phyloP scores from a whole-genome alignment of 2,888 invertebrate species.

The Acrobasis suavella region DNA sequence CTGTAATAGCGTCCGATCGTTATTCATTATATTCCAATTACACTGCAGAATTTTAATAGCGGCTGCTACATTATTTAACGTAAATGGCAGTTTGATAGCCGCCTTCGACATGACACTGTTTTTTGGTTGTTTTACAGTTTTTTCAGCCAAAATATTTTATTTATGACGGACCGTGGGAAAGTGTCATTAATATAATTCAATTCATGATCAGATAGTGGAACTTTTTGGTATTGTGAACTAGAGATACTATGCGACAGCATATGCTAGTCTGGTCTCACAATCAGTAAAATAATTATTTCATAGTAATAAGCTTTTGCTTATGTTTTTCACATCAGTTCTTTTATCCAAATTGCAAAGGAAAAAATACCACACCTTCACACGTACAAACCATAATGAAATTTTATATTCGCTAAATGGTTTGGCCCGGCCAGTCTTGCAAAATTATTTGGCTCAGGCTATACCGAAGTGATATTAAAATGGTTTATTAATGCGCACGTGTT shows the following conservation, averaged over 20 bases:
- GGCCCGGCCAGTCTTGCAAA: neutral
- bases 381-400: neutral
- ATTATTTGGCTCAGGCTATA: neutral
- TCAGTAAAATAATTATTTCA: too few species aligned
- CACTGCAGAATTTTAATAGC: slow-evolving; percentile 46
- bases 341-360: too few species aligned
- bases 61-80: slow-evolving; percentile 27
- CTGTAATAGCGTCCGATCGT: slow-evolving; percentile 49
- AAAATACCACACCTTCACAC: too few species aligned
- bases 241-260: too few species aligned
- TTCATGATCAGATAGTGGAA: too few species aligned
- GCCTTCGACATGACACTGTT: neutral
- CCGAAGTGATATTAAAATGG: slow-evolving; percentile 41
- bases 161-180: too few species aligned
- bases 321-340: too few species aligned
- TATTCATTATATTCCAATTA: slow-evolving; percentile 56
- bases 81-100: slow-evolving; percentile 29
- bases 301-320: too few species aligned
- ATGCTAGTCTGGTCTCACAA: too few species aligned
- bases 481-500: slow-evolving; percentile 62
- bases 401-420: slow-evolving; percentile 20
- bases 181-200: too few species aligned
- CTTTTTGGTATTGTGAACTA: too few species aligned
- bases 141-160: too few species aligned
- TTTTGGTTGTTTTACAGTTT: neutral